Evolutionary conservation across 2,888 invertebrate species (phyloP).

Genomic region (Apodemia zela): DNA sequence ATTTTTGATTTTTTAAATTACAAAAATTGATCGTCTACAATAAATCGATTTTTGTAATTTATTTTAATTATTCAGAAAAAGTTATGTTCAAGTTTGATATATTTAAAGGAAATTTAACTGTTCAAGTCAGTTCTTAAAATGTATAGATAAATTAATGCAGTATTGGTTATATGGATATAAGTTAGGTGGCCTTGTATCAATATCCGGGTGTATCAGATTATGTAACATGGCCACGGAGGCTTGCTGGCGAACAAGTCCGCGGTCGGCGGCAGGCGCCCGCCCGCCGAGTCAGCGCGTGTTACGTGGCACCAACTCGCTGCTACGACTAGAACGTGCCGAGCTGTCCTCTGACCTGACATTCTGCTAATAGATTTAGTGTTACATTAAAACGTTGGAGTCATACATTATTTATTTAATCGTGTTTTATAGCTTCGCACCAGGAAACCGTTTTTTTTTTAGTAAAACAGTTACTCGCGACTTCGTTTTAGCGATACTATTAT

Average conservation of each 20-base stretch:
- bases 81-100: not conserved
- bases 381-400: not conserved
- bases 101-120: not conserved
- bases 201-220: constrained; percentile 68
- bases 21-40: no score
- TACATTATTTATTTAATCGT: constrained; percentile 10
- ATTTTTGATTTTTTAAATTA: no score
- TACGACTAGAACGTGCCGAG: constrained; percentile 9
- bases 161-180: constrained; percentile 39
- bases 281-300: not conserved
- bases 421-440: not conserved
- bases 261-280: constrained; percentile 20
- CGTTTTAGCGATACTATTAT: not conserved
- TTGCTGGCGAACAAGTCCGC: constrained; percentile 33
- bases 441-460: not conserved
- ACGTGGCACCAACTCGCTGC: constrained; percentile 23
- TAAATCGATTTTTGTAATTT: not conserved
- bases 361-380: constrained; percentile 10
- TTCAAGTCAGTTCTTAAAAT: not conserved
- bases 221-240: constrained; percentile 49
- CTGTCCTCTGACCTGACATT: constrained; percentile 16
- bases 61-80: not conserved
- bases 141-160: constrained; percentile 37
- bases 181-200: constrained; percentile 56
- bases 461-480: not conserved